Evolutionary conservation across 2,113 vertebrate genomes (phyloP).

Genomic region (Probosciger aterrimus): DNA sequence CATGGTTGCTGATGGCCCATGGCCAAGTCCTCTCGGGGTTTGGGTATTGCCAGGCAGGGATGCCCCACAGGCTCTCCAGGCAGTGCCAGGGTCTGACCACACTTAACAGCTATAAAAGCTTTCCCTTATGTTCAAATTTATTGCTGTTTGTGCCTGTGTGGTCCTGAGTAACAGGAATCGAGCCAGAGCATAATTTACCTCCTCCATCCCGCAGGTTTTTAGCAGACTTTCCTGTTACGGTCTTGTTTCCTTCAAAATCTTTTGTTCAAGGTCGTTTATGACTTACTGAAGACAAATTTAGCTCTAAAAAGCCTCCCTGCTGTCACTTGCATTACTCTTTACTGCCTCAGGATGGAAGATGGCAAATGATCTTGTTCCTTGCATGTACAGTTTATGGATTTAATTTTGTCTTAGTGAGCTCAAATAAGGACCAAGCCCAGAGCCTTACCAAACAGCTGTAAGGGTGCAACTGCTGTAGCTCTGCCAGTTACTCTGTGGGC

Average conservation of each 20-base stretch:
- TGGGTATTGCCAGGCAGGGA: fast-evolving
- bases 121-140: background rate
- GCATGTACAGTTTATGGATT: background rate
- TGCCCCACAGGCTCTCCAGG: too few relatives aligned
- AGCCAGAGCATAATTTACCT: background rate
- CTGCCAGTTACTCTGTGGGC: fast-evolving
- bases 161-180: background rate
- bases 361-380: fast-evolving
- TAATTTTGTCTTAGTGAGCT: background rate
- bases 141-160: background rate
- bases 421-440: background rate
- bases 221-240: background rate
- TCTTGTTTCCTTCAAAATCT: background rate
- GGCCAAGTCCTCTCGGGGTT: fast-evolving
- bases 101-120: background rate
- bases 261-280: background rate
- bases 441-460: background rate
- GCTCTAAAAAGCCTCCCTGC: background rate
- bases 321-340: background rate
- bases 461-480: background rate
- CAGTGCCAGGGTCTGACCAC: background rate
- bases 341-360: background rate
- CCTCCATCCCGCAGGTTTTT: background rate
- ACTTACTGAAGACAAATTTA: background rate
- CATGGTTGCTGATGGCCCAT: background rate